Base-by-base conservation (phyloP, 64 coral and sea anemone genomes). In the Actinia tenebrosa region DNA sequence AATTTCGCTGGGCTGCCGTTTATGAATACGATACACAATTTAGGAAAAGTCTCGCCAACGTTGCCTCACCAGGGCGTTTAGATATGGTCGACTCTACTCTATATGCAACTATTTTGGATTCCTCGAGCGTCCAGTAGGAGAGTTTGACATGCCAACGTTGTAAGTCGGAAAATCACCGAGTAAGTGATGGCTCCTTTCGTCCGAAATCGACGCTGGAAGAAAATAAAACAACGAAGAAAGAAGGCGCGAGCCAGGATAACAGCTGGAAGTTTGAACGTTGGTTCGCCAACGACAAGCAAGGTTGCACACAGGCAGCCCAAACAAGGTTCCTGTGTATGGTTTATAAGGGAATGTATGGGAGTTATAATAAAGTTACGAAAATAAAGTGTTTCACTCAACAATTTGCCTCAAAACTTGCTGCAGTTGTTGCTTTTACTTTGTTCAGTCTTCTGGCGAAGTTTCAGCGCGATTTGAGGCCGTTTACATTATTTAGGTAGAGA, bases 1-100 rank as follows among this genome's bases (percentile, higher is more conserved):
- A 88, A 59, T 88, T 88, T 30, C 17, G 45, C 30, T 89, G 88
- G 88, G 44, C 17, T 5, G 88, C 88, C 0, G 88, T 89, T 3
- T 71, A 71, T 60, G 45, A 83, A 9, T 83, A 68, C 19, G 78
- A 89, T 19, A 37, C 30, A 37, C 30, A 37, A 37, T 37, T 37
- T 37, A 37, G 30, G 1, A 37, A 37, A 37, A 37, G 30, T 37
- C 30, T 37, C 30, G 30, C 30, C 30, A 0, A 37, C 30, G 30
- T 37, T 37, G 30, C 30, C 30, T 37, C 1, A 37, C 30, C 30
- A 37, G 47, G 77, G 16, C 27, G 10, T 10, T 45, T 79, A 17
- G 37, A 79, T 27, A 16, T 79, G 45, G 77, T 79, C 30, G 77
- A 79, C 77, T 45, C 77, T 2, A 86, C 84, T 1, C 20, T 86